Conservation (phyloP, 2,888 invertebrate species). For the Sarcophaga variegata region DNA sequence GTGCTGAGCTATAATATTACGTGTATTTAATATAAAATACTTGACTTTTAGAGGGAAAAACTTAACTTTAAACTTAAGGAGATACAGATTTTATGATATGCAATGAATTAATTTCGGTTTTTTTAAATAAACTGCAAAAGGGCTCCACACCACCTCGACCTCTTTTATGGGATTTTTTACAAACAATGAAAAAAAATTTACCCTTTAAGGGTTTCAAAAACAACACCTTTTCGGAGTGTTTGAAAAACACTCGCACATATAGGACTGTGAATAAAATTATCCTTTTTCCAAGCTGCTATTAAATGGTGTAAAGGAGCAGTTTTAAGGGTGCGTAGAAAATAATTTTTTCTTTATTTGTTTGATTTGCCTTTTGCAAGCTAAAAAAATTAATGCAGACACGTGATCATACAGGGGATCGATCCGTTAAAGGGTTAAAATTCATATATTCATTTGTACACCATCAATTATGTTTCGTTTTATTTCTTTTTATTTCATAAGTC, state of each 20-base stretch:
- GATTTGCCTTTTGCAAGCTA: neutral
- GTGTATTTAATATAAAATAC: slow-evolving; percentile 42
- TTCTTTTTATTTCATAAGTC: slow-evolving; percentile 16
- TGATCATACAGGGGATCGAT: slow-evolving; percentile 58
- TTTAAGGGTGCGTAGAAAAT: slow-evolving; percentile 23
- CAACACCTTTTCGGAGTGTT: slow-evolving; percentile 56
- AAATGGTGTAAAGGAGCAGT: neutral
- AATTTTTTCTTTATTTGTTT: slow-evolving; percentile 17
- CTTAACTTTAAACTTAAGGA: slow-evolving; percentile 18
- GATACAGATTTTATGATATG: slow-evolving; percentile 52
- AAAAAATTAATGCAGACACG: slow-evolving; percentile 57
- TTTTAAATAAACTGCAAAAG: slow-evolving; percentile 12
- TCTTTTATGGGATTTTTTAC: too few relatives aligned
- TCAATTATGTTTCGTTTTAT: slow-evolving; percentile 66
- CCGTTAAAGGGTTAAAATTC: slow-evolving; percentile 58
- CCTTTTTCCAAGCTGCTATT: neutral
- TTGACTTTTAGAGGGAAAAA: slow-evolving; percentile 17
- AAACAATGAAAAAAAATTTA: neutral
- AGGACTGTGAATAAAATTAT: slow-evolving; percentile 30
- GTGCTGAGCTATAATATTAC: slow-evolving; percentile 52
- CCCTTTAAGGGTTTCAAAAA: slow-evolving; percentile 26
- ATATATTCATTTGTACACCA: slow-evolving; percentile 59
- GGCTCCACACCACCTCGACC: neutral
- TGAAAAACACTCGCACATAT: neutral
- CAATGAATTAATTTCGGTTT: slow-evolving; percentile 4